Base-by-base conservation (phyloP, 2,797 vertebrate species). In the Gorsachius magnificus region DNA sequence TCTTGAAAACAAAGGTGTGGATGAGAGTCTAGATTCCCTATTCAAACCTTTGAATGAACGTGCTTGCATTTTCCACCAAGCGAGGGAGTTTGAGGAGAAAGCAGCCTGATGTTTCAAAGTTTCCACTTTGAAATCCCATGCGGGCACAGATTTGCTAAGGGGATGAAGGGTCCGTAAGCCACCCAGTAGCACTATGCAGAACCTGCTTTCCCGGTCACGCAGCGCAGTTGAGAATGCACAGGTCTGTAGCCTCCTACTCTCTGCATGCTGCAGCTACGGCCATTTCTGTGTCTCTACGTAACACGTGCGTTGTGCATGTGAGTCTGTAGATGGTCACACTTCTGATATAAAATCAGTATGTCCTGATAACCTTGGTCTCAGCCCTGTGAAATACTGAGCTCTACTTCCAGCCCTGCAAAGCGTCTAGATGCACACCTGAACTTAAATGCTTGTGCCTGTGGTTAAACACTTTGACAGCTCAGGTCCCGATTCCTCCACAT, bases 381-480 rank as follows among this genome's bases (percentile, higher is more conserved):
- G 80, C 14, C 35, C 33, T 48, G 16, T 0, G 3, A 66, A 80
- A 64, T 28, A 64, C 48, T 58, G 58, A 69, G 50, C 56, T 88
- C n/a, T 43, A 6, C 61, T 66, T 78, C 63, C 48, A 66, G 71
- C 66, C 71, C 66, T 57, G 43, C 43, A 45, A 75, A 79, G 68
- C 1, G 0, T 36, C 76, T 45, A 33, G 45, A 68, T n/a, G 58
- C 63, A 76, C n/a, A 36, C 38, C 33, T 75, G 60, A 64, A 71
- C 19, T 16, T 31, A 36, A 66, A 45, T 71, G 68, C 71, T 48
- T 35, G 8, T 66, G 45, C 35, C 65, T 0, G 0, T 53, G 66
- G 51, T 60, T 74, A 81, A 90, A 78, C n/a, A 58, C 43, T 70
- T 71, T 66, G 80, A 71, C 71, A 86, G 72, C 45, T 90, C 72